These are phyloP conservation scores for Polydesmus complanatus DNA, from an alignment of 2,888 invertebrate genomes.

Conservation along the genomic window DNA sequence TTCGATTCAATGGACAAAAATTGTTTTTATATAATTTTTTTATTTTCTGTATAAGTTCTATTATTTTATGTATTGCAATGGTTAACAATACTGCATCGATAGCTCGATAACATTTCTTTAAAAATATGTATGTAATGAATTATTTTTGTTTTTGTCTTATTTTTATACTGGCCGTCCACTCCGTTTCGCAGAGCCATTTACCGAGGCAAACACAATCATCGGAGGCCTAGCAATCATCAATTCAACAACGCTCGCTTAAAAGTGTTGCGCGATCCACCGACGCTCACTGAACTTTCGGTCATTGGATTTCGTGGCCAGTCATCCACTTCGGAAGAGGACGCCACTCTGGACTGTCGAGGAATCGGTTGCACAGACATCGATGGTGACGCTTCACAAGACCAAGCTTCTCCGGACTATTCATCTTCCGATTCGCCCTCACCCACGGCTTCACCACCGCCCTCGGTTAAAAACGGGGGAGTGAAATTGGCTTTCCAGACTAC, in stretches of 20 bases:
- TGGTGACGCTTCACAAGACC: not conserved
- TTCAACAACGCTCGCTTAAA: slow-evolving; percentile 4
- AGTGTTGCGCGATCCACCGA: slow-evolving; percentile 12
- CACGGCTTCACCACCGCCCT: slow-evolving; percentile 3
- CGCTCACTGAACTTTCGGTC: slow-evolving; percentile 14
- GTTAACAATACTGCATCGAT: not conserved
- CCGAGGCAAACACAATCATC: slow-evolving; percentile 8
- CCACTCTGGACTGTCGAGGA: not conserved
- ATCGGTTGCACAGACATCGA: not conserved
- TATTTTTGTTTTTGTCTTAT: not conserved
- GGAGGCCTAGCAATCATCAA: not conserved
- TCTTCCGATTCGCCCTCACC: slow-evolving; percentile 2
- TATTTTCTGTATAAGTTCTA: not conserved
- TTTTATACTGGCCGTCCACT: slow-evolving; percentile 1
- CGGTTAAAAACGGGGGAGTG: slow-evolving; percentile 7
- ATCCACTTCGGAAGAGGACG: slow-evolving; percentile 11
- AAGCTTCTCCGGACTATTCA: not conserved
- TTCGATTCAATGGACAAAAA: not conserved
- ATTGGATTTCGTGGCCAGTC: slow-evolving; percentile 7
- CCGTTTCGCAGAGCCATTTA: slow-evolving; percentile 8
- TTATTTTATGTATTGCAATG: not conserved
- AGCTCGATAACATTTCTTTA: not conserved
- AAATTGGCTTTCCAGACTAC: slow-evolving; percentile 4
- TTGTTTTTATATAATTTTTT: not conserved
- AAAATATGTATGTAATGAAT: not conserved